Conservation (phyloP, 2,113 vertebrate genomes). For the Brachionichthys hirsutus region DNA sequence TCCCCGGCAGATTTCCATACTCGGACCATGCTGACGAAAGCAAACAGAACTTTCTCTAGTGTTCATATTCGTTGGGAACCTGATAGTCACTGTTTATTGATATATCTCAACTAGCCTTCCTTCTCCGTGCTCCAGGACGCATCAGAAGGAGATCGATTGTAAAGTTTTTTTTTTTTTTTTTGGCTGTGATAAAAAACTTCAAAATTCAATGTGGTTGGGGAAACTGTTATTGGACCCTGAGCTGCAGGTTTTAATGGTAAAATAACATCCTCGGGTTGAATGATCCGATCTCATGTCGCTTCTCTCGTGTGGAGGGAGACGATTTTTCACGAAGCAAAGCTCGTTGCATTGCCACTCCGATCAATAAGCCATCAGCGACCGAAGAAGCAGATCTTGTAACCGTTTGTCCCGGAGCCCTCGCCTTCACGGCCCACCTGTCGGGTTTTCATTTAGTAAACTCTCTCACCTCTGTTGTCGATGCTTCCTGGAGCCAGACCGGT, state of each 20-base stretch:
- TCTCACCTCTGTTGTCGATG: constrained; percentile 42
- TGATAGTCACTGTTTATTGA: neutral
- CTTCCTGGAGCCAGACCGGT: constrained; percentile 55
- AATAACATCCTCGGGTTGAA: constrained; percentile 55
- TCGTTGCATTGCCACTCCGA: constrained; percentile 39
- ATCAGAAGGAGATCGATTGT: too few species aligned
- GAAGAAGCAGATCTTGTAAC: constrained; percentile 58
- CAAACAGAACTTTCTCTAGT: constrained; percentile 2
- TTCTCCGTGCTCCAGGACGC: too few species aligned
- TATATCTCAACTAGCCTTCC: too few species aligned
- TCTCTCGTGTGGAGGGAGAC: constrained; percentile 24
- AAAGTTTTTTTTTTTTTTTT: neutral
- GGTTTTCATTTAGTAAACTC: constrained; percentile 57
- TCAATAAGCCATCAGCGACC: constrained; percentile 80
- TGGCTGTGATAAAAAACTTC: neutral
- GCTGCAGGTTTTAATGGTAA: constrained; percentile 50
- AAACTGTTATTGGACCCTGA: constrained; percentile 44
- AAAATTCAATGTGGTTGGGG: constrained; percentile 10
- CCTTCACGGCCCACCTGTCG: constrained; percentile 6
- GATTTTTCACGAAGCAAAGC: constrained; percentile 30
- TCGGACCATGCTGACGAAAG: constrained; percentile 8
- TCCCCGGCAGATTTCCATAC: constrained; percentile 17
- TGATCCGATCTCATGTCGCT: constrained; percentile 38
- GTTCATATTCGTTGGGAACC: neutral
- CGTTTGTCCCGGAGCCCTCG: constrained; percentile 49